Evolutionary conservation across 2,888 invertebrate genomes (phyloP), one percentile per base, ranked within the genome.

Genomic region (Drosophila rellima): DNA sequence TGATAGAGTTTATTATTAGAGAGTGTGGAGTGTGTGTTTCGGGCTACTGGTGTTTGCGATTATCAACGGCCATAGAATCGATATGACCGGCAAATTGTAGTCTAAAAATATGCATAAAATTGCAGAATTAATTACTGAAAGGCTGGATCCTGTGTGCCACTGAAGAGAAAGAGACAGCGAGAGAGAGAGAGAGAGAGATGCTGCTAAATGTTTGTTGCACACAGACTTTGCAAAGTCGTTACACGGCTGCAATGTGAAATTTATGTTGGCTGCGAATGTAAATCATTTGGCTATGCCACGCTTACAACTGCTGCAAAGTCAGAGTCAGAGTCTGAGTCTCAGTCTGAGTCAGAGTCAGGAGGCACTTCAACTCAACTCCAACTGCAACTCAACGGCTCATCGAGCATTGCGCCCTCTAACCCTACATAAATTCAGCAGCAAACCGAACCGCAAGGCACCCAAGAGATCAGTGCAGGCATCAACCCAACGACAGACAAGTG

Each of bases 281-380:
- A 91, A 91, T 91, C 90, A 91, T 88, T 91, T 90, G 74, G 90
- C 78, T 66, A 86, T 85, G 88, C 82, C 76, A 89, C 81, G 87
- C 75, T 85, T 88, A 72, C 78, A 73, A 86, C 73, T 64, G 74
- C 74, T 26, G 59, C 63, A 55, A 37, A 60, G 44, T 39, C 29
- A 15, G 20, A 48, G 31, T 20, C 59, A 17, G 15, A 57, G 29
- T 37, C 39, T 20, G 0, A 31, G 35, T 13, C 37, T 20, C 7
- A 35, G 13, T 37, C 18, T n/a, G 13, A 42, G 39, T 18, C 40
- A 0, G 20, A 42, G 55, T 23, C 23, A 18, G 11, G 11, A 50
- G 44, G 44, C 65, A 71, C 45, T 56, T 55, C 52, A 70, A 20
- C 50, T 39, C 26, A 60, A 33, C 29, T 54, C 55, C 57, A 52